Evolutionary conservation across 2,888 invertebrate genomes (phyloP), one percentile per base, ranked within the genome.

Genomic region (Drymonia ruficornis): DNA sequence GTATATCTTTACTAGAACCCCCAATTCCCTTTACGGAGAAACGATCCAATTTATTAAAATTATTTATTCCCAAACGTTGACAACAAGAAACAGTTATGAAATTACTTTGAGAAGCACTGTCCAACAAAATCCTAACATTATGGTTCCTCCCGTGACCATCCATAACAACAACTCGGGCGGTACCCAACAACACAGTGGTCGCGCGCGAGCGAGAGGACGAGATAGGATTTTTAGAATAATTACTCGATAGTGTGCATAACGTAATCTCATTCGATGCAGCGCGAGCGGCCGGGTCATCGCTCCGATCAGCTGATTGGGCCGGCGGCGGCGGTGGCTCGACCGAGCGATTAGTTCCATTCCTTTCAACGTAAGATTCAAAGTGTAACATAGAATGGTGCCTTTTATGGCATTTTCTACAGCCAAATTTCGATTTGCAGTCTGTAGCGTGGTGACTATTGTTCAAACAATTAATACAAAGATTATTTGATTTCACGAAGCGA

Each of bases 21-120:
- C 60, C 63, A 38, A 63, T 49, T 34, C 63, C 63, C 18, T 52
- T 55, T 19, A 61, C 45, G 11, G 29, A 34, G n/a, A 31, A 47
- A 13, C 31, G 16, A 16, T 28, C 16, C 11, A 28, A 29, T n/a
- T 49, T 36, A 9, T 52, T 34, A 36, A 19, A 40, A 29, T 28
- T 4, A 6, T 47, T 29, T 18, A 61, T 36, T 23, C 55, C 50
- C 48, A 59, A 52, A 19, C 46, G 47, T 36, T 55, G 16, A 44
- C 51, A 53, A 50, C 53, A 53, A 9, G 48, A 47, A 18, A 16
- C 15, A 12, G 62, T 59, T 16, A 59, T 45, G 36, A 61, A 58
- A 52, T 61, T 28, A 23, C 52, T 53, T 53, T 61, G 61, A 31
- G 61, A 61, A 12, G 48, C 57, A 29, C 34, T 28, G 31, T 63